A percentile compares a stretch with the other conserved stretches of the same genome.
phyloP scores from a whole-genome alignment of 2,797 vertebrate species.

The Cossypha heuglini region DNA sequence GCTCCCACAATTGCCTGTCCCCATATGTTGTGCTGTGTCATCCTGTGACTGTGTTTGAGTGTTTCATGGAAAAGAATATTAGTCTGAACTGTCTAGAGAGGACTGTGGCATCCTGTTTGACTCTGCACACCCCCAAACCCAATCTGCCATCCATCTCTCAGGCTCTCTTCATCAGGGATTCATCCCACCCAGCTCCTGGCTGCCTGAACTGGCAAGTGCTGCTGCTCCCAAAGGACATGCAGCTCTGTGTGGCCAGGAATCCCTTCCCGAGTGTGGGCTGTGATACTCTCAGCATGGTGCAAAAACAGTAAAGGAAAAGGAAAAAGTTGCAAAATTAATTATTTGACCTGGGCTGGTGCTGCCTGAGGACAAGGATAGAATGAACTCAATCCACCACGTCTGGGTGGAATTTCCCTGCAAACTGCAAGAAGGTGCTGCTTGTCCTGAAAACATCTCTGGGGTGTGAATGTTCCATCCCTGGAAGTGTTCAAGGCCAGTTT shows the following conservation, averaged over 20 bases:
- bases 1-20: rapidly evolving
- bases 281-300: background rate
- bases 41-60: background rate
- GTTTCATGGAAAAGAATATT: background rate
- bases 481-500: background rate
- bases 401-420: background rate
- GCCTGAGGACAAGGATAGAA: background rate
- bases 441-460: rapidly evolving
- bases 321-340: background rate
- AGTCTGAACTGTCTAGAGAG: background rate
- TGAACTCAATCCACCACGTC: background rate
- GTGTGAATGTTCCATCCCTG: background rate
- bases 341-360: background rate
- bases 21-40: background rate
- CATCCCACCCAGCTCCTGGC: background rate
- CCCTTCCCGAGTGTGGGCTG: background rate
- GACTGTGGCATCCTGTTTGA: background rate
- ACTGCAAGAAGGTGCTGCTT: background rate
- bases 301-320: background rate
- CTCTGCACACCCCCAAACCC: background rate
- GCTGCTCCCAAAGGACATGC: background rate
- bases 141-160: no score
- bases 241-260: background rate
- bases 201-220: background rate
- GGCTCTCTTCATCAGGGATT: background rate